These are phyloP conservation scores for Theodoxus fluviatilis DNA, from an alignment of 2,888 invertebrate species.

Conservation along the genomic window DNA sequence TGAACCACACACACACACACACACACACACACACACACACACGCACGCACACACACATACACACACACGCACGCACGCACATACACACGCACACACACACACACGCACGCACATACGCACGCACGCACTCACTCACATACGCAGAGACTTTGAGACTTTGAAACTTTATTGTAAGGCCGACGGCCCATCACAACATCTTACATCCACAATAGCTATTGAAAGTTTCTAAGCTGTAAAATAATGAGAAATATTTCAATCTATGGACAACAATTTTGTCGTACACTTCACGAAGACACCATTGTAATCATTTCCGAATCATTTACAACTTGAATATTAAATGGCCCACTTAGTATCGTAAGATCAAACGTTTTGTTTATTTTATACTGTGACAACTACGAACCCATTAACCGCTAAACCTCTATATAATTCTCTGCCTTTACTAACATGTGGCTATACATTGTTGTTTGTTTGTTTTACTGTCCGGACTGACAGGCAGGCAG, in stretches of 20 bases:
- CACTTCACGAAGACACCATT: too few species aligned
- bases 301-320: too few species aligned
- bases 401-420: too few species aligned
- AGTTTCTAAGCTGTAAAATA: background rate
- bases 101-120: background rate
- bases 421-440: too few species aligned
- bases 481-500: too few species aligned
- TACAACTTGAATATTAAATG: too few species aligned
- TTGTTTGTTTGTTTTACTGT: too few species aligned
- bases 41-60: background rate
- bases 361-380: too few species aligned
- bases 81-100: background rate
- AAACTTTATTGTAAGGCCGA: background rate
- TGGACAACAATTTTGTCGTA: too few species aligned
- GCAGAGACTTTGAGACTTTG: background rate
- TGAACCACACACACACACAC: conserved; percentile 1
- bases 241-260: background rate
- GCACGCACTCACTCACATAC: background rate
- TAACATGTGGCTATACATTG: too few species aligned
- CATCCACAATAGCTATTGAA: background rate
- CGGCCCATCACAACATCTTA: background rate
- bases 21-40: conserved; percentile 18
- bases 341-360: too few species aligned
- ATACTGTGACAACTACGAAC: too few species aligned
- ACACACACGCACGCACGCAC: background rate